These are phyloP conservation scores for Drepana arcuata DNA, from an alignment of 1,140 invertebrate species.

Conservation along the genomic window DNA sequence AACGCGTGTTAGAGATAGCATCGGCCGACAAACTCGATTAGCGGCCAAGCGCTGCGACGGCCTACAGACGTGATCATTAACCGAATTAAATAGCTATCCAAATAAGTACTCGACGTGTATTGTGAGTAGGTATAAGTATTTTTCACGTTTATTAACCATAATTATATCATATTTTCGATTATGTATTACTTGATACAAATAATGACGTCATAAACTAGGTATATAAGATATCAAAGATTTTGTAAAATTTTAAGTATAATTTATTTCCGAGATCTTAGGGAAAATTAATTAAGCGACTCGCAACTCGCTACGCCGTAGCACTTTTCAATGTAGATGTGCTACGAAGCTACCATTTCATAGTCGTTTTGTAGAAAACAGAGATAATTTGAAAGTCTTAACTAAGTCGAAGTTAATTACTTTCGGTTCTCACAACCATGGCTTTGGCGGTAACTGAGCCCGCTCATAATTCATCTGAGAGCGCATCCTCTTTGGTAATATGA, in stretches of 20 bases:
- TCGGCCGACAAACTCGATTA: constrained; percentile 70
- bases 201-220: background rate
- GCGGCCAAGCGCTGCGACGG: constrained; percentile 53
- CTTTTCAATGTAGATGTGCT: constrained; percentile 1
- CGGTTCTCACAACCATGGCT: constrained; percentile 56
- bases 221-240: background rate
- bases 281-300: constrained; percentile 1
- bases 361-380: constrained; percentile 4
- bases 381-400: constrained; percentile 32
- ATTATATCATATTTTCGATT: constrained; percentile 1
- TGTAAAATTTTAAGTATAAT: background rate
- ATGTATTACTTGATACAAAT: background rate
- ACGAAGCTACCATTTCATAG: constrained; percentile 1
- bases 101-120: background rate
- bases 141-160: background rate
- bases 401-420: constrained; percentile 62
- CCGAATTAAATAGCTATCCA: background rate
- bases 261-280: constrained; percentile 1
- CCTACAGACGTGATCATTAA: constrained; percentile 17
- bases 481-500: constrained; percentile 42
- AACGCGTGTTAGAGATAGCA: constrained; percentile 62
- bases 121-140: background rate
- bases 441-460: constrained; percentile 48
- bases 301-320: constrained; percentile 11
- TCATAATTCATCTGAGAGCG: constrained; percentile 49